phyloP scores from a whole-genome alignment of 2,113 vertebrate genomes.

The Pelmatolapia mariae region DNA sequence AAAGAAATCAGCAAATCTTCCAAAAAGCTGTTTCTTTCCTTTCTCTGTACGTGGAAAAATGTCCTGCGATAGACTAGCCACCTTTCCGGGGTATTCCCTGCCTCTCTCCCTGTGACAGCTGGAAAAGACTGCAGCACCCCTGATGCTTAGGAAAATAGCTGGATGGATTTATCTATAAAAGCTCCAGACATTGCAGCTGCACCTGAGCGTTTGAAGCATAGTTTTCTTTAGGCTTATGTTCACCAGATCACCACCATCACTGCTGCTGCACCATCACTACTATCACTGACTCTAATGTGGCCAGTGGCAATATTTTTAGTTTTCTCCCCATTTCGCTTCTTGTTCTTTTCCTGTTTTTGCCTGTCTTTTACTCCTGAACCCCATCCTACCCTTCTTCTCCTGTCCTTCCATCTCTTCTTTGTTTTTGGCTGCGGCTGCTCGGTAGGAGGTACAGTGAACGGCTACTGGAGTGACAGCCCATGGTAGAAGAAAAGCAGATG shows the following conservation, averaged over 20 bases:
- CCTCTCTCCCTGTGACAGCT: not conserved
- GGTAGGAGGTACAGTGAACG: constrained; percentile 72
- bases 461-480: constrained; percentile 78
- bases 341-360: constrained; percentile 56
- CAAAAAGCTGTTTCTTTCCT: not conserved
- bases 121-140: not conserved
- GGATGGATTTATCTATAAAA: not conserved
- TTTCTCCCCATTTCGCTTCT: constrained; percentile 66
- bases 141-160: not conserved
- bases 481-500: constrained; percentile 65
- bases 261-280: constrained; percentile 27
- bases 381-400: not conserved
- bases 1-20: not conserved
- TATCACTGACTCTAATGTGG: constrained; percentile 52
- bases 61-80: not conserved
- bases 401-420: constrained; percentile 64
- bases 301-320: constrained; percentile 65
- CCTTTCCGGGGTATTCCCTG: not conserved
- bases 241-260: not conserved
- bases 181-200: not conserved
- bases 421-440: constrained; percentile 35
- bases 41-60: not conserved
- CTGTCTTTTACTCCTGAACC: not conserved
- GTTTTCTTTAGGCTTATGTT: constrained; percentile 13
- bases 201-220: not conserved